phyloP scores from a whole-genome alignment of 2,113 vertebrate species.

The Osmerus eperlanus region DNA sequence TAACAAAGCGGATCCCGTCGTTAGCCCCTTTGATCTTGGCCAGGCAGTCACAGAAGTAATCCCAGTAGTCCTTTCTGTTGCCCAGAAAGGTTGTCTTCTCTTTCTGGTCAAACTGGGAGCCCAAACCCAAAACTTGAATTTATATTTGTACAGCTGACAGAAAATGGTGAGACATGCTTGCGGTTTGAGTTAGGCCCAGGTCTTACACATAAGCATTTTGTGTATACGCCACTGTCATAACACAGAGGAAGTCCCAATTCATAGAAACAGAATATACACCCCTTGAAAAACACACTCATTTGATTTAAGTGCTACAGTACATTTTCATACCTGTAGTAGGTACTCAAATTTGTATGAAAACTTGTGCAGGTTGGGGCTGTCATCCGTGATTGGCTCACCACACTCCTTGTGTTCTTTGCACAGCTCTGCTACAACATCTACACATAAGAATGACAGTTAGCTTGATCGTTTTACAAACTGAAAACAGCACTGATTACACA shows the following conservation, averaged over 20 bases:
- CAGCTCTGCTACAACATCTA: constrained; percentile 88
- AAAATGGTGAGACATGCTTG: too few relatives aligned
- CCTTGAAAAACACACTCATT: too few relatives aligned
- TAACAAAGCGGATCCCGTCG: constrained; percentile 95
- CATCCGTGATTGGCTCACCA: constrained; percentile 89
- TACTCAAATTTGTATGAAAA: constrained; percentile 96
- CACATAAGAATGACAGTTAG: constrained; percentile 31
- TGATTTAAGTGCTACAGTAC: too few relatives aligned
- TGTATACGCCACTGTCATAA: background rate
- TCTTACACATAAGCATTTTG: too few relatives aligned
- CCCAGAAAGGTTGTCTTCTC: constrained; percentile 90
- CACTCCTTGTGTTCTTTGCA: constrained; percentile 83
- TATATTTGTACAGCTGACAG: too few relatives aligned
- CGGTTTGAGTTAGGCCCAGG: too few relatives aligned
- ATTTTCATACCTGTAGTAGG: constrained; percentile 73
- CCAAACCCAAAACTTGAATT: background rate
- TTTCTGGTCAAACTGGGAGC: constrained; percentile 89
- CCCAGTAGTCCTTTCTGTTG: constrained; percentile 95
- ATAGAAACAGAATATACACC: too few relatives aligned
- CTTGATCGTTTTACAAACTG: background rate
- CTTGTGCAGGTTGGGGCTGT: constrained; percentile 87
- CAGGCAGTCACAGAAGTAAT: constrained; percentile 94
- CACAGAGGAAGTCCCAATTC: background rate
- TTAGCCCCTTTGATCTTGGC: constrained; percentile 92
- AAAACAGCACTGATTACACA: background rate